Evolutionary conservation across 2,888 invertebrate species (phyloP).

Genomic region (Apamea monoglypha): DNA sequence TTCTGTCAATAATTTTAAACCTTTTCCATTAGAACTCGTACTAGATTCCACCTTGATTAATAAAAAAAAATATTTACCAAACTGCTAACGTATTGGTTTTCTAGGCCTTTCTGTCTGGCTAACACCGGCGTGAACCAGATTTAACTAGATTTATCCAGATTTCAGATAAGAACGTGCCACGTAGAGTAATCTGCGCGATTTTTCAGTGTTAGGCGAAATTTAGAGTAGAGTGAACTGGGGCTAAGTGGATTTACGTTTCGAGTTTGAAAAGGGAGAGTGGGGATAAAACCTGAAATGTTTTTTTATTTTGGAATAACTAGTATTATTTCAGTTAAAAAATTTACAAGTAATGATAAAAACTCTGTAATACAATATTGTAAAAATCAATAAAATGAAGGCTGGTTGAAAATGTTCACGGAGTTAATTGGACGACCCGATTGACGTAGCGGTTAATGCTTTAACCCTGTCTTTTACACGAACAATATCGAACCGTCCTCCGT

Average conservation of each 20-base stretch:
- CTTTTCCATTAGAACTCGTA: not conserved
- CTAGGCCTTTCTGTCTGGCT: conserved; percentile 40
- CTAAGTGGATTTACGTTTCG: conserved; percentile 4
- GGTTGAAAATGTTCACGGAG: conserved; percentile 30
- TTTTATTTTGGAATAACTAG: not conserved
- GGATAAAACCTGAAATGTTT: not conserved
- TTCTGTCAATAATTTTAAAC: not conserved
- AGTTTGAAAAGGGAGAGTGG: not conserved
- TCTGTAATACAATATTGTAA: conserved; percentile 25
- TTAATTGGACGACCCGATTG: conserved; percentile 33
- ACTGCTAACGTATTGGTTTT: conserved; percentile 28
- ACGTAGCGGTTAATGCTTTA: conserved; percentile 23
- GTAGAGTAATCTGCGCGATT: conserved; percentile 35
- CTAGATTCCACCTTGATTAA: not conserved
- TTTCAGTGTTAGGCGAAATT: conserved; percentile 39
- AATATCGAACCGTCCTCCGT: not conserved
- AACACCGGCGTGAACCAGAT: conserved; percentile 47
- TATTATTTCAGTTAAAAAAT: not conserved
- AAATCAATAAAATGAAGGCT: conserved; percentile 11
- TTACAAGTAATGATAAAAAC: not conserved
- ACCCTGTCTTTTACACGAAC: conserved; percentile 18
- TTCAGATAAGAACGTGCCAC: conserved; percentile 47
- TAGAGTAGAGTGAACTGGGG: conserved; percentile 19
- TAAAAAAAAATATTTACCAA: conserved; percentile 17
- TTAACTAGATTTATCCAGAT: conserved; percentile 47